Evolutionary conservation across 2,888 invertebrate species (phyloP).

Genomic region (Lasiommata megera): DNA sequence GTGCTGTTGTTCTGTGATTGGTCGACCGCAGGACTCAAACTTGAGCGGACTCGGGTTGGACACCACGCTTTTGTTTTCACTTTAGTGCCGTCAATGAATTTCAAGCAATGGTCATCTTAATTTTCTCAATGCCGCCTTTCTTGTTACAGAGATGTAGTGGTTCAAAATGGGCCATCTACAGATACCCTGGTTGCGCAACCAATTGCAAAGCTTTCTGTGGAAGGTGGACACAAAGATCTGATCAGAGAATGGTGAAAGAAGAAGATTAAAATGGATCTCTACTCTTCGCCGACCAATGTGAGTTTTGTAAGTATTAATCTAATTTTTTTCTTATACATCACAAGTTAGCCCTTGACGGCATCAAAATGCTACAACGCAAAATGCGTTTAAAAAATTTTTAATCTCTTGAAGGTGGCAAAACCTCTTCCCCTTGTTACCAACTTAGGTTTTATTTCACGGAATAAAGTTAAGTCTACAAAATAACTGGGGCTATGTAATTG

Average conservation of each 20-base stretch:
- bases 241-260: conserved; percentile 40
- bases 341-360: too few species aligned
- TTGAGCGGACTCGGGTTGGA: too few species aligned
- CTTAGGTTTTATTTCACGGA: not conserved
- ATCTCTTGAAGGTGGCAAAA: too few species aligned
- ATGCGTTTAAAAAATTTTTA: too few species aligned
- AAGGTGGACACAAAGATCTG: conserved; percentile 72
- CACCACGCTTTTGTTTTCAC: too few species aligned
- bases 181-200: conserved; percentile 50
- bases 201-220: conserved; percentile 55
- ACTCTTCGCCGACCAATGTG: conserved; percentile 67
- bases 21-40: too few species aligned
- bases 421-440: too few species aligned
- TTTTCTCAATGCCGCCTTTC: not conserved
- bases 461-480: not conserved
- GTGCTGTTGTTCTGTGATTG: too few species aligned
- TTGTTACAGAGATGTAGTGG: conserved; percentile 67
- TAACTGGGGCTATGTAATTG: not conserved
- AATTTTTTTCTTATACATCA: not conserved
- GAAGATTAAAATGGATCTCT: conserved; percentile 67
- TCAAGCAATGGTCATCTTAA: too few species aligned
- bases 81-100: too few species aligned
- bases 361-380: too few species aligned
- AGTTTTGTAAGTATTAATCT: conserved; percentile 38
- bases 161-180: conserved; percentile 59